Conservation (phyloP, 2,888 invertebrate genomes). For the Cistogaster globosa region DNA sequence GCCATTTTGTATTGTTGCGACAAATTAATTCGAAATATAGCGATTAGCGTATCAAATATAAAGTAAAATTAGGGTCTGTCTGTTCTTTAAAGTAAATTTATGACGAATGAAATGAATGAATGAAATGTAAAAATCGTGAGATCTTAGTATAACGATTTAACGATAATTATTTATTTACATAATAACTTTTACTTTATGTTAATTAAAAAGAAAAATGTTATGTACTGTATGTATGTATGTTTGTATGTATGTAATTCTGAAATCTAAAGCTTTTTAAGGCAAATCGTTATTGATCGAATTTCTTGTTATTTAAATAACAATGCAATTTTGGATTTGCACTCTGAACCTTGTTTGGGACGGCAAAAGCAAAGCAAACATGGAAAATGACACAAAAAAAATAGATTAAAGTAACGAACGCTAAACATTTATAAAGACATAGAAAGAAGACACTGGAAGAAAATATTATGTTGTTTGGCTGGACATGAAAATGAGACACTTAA, state of each 20-base stretch:
- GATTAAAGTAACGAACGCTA: background rate
- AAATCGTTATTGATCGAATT: slow-evolving; percentile 51
- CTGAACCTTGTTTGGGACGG: slow-evolving; percentile 77
- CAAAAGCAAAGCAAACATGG: slow-evolving; percentile 75
- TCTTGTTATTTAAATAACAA: slow-evolving; percentile 39
- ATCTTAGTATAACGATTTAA: slow-evolving; percentile 10
- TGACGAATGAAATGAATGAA: slow-evolving; percentile 27
- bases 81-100: background rate
- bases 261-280: slow-evolving; percentile 10
- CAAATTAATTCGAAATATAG: too few relatives aligned
- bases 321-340: slow-evolving; percentile 72
- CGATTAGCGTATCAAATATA: background rate
- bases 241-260: background rate
- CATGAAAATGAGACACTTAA: slow-evolving; percentile 20
- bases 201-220: background rate
- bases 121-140: slow-evolving; percentile 37
- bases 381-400: background rate
- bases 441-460: slow-evolving; percentile 40
- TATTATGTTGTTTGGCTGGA: slow-evolving; percentile 28
- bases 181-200: slow-evolving; percentile 13
- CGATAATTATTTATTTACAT: slow-evolving; percentile 44
- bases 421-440: background rate
- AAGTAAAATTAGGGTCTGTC: background rate
- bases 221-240: background rate
- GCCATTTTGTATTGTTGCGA: too few relatives aligned